Evolutionary conservation across 64 coral and sea anemone genomes (phyloP).

Genomic region (Dendronephthya gigantea): DNA sequence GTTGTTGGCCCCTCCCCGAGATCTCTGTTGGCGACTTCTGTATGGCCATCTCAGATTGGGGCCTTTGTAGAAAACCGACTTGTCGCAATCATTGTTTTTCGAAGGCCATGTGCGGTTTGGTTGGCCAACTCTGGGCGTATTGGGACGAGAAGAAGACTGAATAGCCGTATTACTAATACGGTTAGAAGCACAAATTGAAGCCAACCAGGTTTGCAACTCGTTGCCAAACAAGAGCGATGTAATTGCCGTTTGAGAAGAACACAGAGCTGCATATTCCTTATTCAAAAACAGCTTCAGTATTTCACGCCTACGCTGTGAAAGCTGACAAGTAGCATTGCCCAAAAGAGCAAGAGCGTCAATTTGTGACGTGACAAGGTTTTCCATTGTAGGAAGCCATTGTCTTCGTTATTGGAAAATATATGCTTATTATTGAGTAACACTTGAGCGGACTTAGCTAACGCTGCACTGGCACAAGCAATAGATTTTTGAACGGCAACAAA

Average conservation of each 20-base stretch:
- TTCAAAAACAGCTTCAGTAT: background rate
- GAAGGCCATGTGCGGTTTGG: too few species aligned
- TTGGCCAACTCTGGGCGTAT: background rate
- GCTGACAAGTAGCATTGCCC: background rate
- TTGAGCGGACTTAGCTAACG: background rate
- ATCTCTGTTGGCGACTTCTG: background rate
- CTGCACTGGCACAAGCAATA: background rate
- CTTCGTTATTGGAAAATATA: background rate
- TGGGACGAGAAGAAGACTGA: background rate
- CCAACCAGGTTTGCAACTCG: background rate
- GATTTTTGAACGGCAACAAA: background rate
- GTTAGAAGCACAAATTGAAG: background rate
- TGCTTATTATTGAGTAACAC: background rate
- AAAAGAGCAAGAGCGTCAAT: background rate
- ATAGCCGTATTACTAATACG: background rate
- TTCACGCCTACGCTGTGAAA: background rate
- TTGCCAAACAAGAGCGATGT: background rate
- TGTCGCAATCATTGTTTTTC: background rate
- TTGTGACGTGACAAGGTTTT: background rate
- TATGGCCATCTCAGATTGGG: background rate
- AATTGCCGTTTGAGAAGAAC: background rate
- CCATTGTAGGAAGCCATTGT: background rate
- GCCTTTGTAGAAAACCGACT: background rate
- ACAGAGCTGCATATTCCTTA: background rate
- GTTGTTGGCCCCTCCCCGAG: background rate